Evolutionary conservation across 2,797 vertebrate species (phyloP), one percentile per base, ranked within the genome.

Genomic region (Poecilia wingei): DNA sequence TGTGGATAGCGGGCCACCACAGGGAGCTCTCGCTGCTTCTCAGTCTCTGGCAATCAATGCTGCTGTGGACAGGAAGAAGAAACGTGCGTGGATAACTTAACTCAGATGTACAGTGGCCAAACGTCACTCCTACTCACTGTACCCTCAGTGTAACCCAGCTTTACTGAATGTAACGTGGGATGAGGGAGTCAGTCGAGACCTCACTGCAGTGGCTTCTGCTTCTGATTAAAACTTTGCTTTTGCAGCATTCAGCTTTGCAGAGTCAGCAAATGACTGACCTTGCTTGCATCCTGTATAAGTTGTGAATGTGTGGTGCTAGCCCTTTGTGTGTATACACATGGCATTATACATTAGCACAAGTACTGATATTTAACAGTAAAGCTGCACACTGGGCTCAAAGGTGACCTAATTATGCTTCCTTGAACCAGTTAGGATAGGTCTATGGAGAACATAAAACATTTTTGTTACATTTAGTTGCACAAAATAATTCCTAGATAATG

Each of bases 221-320:
- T 90, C 87, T 87, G 88, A 93, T 86, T 87, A 80, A 86, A 91
- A 88, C 72, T 90, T 85, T 82, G 89, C 89, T 88, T 91, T 91
- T 90, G 75, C 91, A 82, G 90, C 89, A 88, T 87, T 85, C 82
- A 81, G 86, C 85, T 90, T 84, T 80, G 85, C 90, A 84, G 84
- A 91, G 84, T 95, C 91, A 89, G 90, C 91, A 89, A 78, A 89
- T 87, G 64, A 51, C 85, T 91, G 93, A 93, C 93, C 91, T 94
- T 93, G 88, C 22, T 28, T 31, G 55, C 77, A 80, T 90, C 71
- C 74, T 79, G 33, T 85, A 68, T 82, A 68, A 47, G 55, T 75
- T 74, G 74, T 82, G 74, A 77, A 31, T 25, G 31, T 81, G 78
- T 83, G 78, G 72, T 64, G 77, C 72, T 84, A 55, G 12, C 75